A percentile compares a stretch with the other conserved stretches of the same genome.
phyloP scores from a whole-genome alignment of 2,797 vertebrate species.

The Macropodus opercularis region DNA sequence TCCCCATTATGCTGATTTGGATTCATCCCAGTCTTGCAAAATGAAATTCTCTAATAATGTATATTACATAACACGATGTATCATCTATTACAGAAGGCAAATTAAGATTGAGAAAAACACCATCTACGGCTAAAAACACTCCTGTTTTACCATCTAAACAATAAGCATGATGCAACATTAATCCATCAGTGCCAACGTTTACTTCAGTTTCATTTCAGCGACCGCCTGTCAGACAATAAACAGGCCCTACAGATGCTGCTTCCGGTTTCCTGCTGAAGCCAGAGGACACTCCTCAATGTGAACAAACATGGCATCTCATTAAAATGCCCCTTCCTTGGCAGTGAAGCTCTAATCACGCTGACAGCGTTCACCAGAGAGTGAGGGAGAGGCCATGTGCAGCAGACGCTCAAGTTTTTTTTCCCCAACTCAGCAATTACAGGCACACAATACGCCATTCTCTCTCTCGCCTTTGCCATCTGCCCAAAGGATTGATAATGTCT shows the following conservation, averaged over 20 bases:
- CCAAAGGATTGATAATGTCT: constrained; percentile 36
- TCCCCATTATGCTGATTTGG: background rate
- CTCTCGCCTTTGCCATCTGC: constrained; percentile 10
- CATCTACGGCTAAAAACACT: constrained; percentile 1
- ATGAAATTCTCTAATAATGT: constrained; percentile 36
- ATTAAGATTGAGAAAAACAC: constrained; percentile 9
- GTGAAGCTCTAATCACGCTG: constrained; percentile 43
- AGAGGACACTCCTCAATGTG: constrained; percentile 46
- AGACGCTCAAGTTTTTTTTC: constrained; percentile 13
- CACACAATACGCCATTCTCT: constrained; percentile 31
- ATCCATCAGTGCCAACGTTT: constrained; percentile 1
- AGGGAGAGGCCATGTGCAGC: constrained; percentile 34
- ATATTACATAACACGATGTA: constrained; percentile 46
- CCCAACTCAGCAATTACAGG: constrained; percentile 55
- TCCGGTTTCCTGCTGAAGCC: constrained; percentile 56
- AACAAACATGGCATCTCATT: constrained; percentile 60
- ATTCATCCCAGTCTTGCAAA: constrained; percentile 13
- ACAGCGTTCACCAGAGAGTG: constrained; percentile 43
- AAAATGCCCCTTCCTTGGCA: constrained; percentile 37
- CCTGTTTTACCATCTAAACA: constrained; percentile 24
- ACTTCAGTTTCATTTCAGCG: constrained; percentile 42
- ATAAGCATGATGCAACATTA: constrained; percentile 19
- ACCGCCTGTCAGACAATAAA: constrained; percentile 35
- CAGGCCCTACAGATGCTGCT: constrained; percentile 35
- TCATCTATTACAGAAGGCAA: constrained; percentile 5